Base-by-base conservation (phyloP, 2,797 vertebrate species). In the Schizopygopsis pylzovi region DNA sequence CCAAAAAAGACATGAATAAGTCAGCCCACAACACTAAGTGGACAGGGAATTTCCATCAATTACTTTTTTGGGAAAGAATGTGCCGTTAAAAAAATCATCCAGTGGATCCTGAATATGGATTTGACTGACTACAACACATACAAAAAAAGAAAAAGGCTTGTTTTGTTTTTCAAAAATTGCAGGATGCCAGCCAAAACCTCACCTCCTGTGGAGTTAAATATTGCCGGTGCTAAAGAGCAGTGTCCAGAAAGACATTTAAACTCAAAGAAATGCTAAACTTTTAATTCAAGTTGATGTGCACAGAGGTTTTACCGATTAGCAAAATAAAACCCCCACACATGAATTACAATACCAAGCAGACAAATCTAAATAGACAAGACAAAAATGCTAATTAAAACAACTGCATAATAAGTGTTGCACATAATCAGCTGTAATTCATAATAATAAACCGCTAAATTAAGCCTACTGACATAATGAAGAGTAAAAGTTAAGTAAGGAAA, bases 21-120 rank as follows among this genome's bases (percentile, higher is more conserved):
- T 3, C 28, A 45, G 56, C 2, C 2, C 39, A 71, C 39, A 71
- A 28, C 28, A 11, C 33, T 75, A 61, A 3, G 12, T 16, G 18
- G 10, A 43, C 22, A 70, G 20, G 9, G 37, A 80, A 63, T 86
- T 65, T 25, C n/a, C 47, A 87, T 70, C n/a, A 79, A 28, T 54
- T 22, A 39, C 25, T 80, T 41, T 47, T 22, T 61, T 25, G 12
- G 70, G 73, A 22, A 59, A 61, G 49, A 25, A 43, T 47, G 41
- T n/a, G 28, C 25, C 2, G 22, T 15, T 73, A n/a, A 59, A 72
- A 4, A 45, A 72, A 72, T 45, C 0, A 61, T 41, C 65, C 54
- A 45, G 73, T 47, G 12, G 18, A 47, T 22, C 1, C 4, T 47
- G 25, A 61, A 63, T 6, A 15, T 47, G 11, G 39, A 61, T 61